phyloP scores from a whole-genome alignment of 2,113 vertebrate genomes.

The Tichodroma muraria region DNA sequence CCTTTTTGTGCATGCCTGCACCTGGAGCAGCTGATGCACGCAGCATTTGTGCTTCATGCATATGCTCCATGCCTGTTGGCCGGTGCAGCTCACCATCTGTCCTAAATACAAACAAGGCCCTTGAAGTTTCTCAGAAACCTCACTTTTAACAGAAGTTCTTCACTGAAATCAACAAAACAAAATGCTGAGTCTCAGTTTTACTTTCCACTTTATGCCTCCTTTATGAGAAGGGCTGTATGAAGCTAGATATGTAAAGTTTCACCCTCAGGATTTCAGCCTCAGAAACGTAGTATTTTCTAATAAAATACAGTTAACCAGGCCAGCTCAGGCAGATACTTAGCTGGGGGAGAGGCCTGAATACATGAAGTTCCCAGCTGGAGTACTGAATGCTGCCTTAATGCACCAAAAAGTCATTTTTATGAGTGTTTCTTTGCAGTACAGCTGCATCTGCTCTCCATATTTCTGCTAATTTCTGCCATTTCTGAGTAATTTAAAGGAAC shows the following conservation, averaged over 20 bases:
- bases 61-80: background rate
- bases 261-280: background rate
- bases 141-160: background rate
- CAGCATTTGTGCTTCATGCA: background rate
- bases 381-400: background rate
- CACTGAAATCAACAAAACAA: background rate
- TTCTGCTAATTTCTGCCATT: slow-evolving; percentile 44
- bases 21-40: background rate
- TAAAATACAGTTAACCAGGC: background rate
- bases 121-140: background rate
- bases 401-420: slow-evolving; percentile 27
- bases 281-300: background rate
- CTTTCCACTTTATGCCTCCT: background rate
- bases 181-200: background rate
- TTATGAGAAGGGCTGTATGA: background rate
- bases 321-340: background rate
- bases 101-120: background rate
- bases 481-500: slow-evolving; percentile 54
- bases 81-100: background rate
- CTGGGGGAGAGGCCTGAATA: background rate
- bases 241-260: background rate
- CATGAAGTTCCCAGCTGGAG: background rate
- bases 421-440: background rate
- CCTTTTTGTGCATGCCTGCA: background rate
- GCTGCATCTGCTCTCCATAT: slow-evolving; percentile 60